These are phyloP conservation scores for Oscheius sp. DNA, from an alignment of 2,888 invertebrate species.

Conservation along the genomic window DNA sequence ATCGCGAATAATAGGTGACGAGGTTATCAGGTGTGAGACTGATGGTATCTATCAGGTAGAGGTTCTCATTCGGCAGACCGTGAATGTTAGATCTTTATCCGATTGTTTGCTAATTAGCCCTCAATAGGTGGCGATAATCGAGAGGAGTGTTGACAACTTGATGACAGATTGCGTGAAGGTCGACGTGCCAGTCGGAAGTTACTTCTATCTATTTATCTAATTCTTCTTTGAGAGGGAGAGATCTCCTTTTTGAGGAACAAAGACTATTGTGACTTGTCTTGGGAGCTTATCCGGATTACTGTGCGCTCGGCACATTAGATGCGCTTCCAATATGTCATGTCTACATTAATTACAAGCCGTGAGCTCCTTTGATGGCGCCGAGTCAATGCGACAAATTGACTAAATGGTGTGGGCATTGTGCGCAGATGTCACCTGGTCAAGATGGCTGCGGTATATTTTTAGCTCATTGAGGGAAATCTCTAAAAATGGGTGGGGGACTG, in stretches of 20 bases:
- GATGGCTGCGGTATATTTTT: background rate
- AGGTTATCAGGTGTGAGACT: conserved; percentile 27
- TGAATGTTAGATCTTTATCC: conserved; percentile 32
- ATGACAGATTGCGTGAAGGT: conserved; percentile 28
- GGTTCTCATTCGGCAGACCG: conserved; percentile 23
- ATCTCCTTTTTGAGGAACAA: too few species aligned
- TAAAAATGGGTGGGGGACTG: too few species aligned
- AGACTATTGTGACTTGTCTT: too few species aligned
- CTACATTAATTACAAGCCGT: conserved; percentile 28
- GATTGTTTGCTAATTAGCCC: conserved; percentile 26
- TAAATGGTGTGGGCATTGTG: conserved; percentile 20
- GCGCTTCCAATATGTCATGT: conserved; percentile 29
- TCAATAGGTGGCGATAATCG: conserved; percentile 25
- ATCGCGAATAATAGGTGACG: conserved; percentile 1
- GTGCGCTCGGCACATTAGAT: conserved; percentile 14
- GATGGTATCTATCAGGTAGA: conserved; percentile 5
- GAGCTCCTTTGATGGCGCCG: conserved; percentile 26
- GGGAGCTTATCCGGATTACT: conserved; percentile 24
- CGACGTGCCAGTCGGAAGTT: conserved; percentile 16
- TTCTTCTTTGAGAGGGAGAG: too few species aligned
- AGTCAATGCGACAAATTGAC: conserved; percentile 29
- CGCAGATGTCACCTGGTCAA: conserved; percentile 16
- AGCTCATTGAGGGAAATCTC: too few species aligned
- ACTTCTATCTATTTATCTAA: background rate
- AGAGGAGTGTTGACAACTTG: conserved; percentile 15